A percentile compares a stretch with the other conserved stretches of the same genome.
These are phyloP conservation scores for Zosterops lateralis DNA, from an alignment of 2,113 vertebrate species.

Conservation along the genomic window DNA sequence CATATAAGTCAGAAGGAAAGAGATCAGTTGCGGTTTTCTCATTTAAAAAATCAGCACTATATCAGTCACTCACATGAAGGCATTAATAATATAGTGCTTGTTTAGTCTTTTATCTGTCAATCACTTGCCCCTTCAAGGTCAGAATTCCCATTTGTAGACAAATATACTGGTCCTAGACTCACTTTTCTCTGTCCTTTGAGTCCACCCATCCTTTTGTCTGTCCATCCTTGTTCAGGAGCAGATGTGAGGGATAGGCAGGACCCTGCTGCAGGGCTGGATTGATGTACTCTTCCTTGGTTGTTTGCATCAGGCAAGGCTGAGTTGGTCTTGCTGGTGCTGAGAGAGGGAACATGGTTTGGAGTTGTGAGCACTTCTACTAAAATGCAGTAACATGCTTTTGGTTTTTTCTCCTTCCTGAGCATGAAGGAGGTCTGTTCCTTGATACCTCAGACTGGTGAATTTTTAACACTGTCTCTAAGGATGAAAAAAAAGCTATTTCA, in stretches of 20 bases:
- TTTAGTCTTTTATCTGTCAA: neutral
- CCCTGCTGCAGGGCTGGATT: neutral
- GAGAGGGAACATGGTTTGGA: neutral
- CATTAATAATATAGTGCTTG: neutral
- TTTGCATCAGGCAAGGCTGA: neutral
- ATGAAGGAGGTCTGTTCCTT: neutral
- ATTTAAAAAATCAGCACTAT: neutral
- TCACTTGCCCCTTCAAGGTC: neutral
- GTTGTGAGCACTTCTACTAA: neutral
- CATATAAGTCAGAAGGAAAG: neutral
- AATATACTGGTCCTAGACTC: neutral
- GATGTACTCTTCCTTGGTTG: neutral
- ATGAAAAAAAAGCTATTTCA: neutral
- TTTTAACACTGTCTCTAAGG: neutral
- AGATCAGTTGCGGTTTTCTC: neutral
- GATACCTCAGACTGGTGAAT: neutral
- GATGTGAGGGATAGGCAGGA: fast-evolving
- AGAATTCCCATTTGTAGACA: neutral
- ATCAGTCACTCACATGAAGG: neutral
- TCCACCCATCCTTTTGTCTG: neutral
- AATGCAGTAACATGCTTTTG: neutral
- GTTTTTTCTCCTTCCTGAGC: neutral
- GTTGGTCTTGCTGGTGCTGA: neutral
- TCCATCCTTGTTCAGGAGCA: neutral
- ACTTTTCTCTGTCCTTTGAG: neutral